Evolutionary conservation across 2,888 invertebrate genomes (phyloP), one percentile per base, ranked within the genome.

Genomic region (Cheilosia soror): DNA sequence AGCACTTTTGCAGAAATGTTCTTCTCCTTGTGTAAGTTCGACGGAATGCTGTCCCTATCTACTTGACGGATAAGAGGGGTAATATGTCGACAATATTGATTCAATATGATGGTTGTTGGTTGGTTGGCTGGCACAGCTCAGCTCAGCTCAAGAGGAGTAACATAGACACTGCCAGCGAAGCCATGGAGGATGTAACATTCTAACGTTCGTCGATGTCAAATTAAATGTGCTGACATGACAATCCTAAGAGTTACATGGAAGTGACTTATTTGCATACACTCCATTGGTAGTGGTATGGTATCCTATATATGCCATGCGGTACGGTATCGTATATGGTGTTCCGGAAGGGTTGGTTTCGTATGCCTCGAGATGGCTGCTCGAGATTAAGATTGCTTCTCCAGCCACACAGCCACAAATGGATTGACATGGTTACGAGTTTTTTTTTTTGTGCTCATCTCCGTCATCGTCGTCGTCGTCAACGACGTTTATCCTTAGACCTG

Each of bases 141-240:
- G 80, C 25, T 29, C 20, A 66, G 49, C 42, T 68, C 27, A 51
- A 25, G 33, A 53, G 63, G 31, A 31, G 29, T n/a, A 49, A 57
- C 58, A 44, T 40, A 60, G 25, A 60, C 25, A 11, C n/a, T 25
- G 29, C 44, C 47, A 37, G 57, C 27, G n/a, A 42, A 4, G 27
- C 27, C 25, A 5, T 5, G 25, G 42, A 75, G 68, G 63, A 69
- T 75, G 80, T 75, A 55, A 79, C 75, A 66, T 69, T 75, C 58
- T 82, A 60, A 60, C 60, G 60, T 80, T 71, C 75, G 65, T 84
- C 65, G 80, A 84, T 84, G 84, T 84, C 84, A 80, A 80, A 84
- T 84, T 84, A 84, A 84, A 84, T 84, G 84, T 84, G 84, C 84
- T 84, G 84, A 84, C 84, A 84, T 84, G 84, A 80, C 84, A 84